These are phyloP conservation scores for Proisotoma minuta DNA, from an alignment of 2,888 invertebrate species.

Conservation along the genomic window DNA sequence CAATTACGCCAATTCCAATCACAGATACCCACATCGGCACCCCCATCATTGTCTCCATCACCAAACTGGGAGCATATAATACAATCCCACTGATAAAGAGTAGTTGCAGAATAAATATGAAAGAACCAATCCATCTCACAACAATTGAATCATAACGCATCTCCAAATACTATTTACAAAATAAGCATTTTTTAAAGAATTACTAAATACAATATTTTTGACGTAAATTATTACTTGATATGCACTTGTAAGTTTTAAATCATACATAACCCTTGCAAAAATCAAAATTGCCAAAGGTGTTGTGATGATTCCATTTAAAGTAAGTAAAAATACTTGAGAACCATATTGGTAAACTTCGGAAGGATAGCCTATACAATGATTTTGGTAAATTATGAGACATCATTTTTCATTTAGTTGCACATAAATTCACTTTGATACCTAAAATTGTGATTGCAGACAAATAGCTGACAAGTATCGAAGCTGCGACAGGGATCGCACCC, in stretches of 20 bases:
- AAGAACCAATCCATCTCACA: slow-evolving; percentile 35
- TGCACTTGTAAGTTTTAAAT: slow-evolving; percentile 40
- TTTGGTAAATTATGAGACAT: background rate
- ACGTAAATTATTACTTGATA: slow-evolving; percentile 23
- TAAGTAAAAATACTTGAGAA: slow-evolving; percentile 34
- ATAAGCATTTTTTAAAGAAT: background rate
- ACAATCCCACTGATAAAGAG: slow-evolving; percentile 35
- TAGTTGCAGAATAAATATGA: slow-evolving; percentile 39
- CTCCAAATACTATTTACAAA: slow-evolving; percentile 43
- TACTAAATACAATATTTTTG: background rate
- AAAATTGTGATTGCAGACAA: slow-evolving; percentile 28
- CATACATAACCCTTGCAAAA: slow-evolving; percentile 38
- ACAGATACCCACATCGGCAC: slow-evolving; percentile 31
- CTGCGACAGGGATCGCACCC: slow-evolving; percentile 41
- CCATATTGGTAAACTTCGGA: slow-evolving; percentile 43
- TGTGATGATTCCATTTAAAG: slow-evolving; percentile 23
- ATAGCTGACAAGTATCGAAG: slow-evolving; percentile 39
- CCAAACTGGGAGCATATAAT: slow-evolving; percentile 41
- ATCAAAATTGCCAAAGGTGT: slow-evolving; percentile 20
- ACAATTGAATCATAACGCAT: slow-evolving; percentile 34
- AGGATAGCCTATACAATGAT: slow-evolving; percentile 31
- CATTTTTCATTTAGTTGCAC: background rate
- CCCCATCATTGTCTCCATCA: slow-evolving; percentile 40
- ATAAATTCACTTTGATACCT: slow-evolving; percentile 11
- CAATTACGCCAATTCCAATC: slow-evolving; percentile 29